Base-by-base conservation (phyloP, 2,888 invertebrate genomes). In the Pandemis corylana region DNA sequence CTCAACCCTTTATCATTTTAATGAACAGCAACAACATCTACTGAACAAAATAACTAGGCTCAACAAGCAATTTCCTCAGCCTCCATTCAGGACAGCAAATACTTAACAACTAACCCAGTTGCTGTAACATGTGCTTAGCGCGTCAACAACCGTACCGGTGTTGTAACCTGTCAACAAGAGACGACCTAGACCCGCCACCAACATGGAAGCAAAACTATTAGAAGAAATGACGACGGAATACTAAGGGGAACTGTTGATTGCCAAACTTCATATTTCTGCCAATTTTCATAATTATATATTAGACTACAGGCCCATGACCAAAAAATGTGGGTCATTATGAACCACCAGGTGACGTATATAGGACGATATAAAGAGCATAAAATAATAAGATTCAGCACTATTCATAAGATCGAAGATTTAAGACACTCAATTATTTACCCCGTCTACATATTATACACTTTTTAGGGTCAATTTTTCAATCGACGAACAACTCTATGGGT, bases 151-250 rank as follows among this genome's bases (percentile, higher is more conserved):
- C 59, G 71, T 61, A 28, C 28, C 49, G 28, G 56, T 72, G 67
- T 51, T 41, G 72, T 36, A 72, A 72, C 51, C 51, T 46, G 51
- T 49, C 68, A 13, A 44, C 68, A 13, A 46, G 61, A 13, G 13
- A 42, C 53, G 72, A 63, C 72, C 67, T 72, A 68, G 72, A 72
- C 67, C 51, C 28, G 10, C 62, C 59, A 7, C 46, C 6, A 13
- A 20, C 36, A 59, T 68, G 44, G 59, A 65, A 51, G 66, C 61
- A 67, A 67, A 49, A 59, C 28, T 46, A 59, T 28, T 65, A 44
- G 15, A 46, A 66, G 15, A 15, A 20, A 56, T 20, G 15, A 20
- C 56, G 9, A 7, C 6, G 9, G 56, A 56, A 56, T 56, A 56
- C 9, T 56, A 56, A 56, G 49, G 5, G 1, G 49, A 49, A 9